Evolutionary conservation across 2,888 invertebrate species (phyloP), one percentile per base, ranked within the genome.

Genomic region (Ornithoptera priamus): DNA sequence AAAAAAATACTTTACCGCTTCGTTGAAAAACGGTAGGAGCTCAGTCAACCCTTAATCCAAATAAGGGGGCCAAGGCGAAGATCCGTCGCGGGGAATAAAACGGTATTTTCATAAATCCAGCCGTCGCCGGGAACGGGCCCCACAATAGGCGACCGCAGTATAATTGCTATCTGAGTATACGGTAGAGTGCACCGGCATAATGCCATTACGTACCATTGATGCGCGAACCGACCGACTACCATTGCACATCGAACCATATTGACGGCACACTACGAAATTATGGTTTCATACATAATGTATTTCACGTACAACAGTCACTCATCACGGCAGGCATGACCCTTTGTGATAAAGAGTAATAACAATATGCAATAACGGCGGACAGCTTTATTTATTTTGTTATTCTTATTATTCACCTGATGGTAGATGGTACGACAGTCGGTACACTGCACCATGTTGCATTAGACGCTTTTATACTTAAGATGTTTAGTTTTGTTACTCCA

Each of bases 111-210:
- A 70, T 67, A 63, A 64, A 67, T 64, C 56, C 56, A 67, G 56
- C 59, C 70, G 70, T 53, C 56, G 64, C 57, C 17, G 73, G 73
- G 73, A 76, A 75, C 76, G 75, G 78, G 77, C 75, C 78, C 77
- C 78, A 80, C 77, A 83, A 84, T 84, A 81, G 77, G 80, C 75
- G 72, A 76, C 82, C 78, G 76, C 80, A 79, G 78, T 80, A 84
- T 85, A 85, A 85, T 85, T 85, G 84, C 82, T 76, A 72, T 76
- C 72, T 67, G 66, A 57, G 58, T 62, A 50, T 65, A 78, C 76
- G 80, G 77, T 76, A 80, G 80, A 85, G 79, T 82, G 83, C 84
- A 82, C 83, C 84, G 81, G 81, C 77, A 86, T 84, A 84, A 83
- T 80, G 82, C 80, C 82, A 84, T 84, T 80, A 81, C 78, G 75